Conservation (phyloP, 2,113 vertebrate genomes). For the Saimiri boliviensis region DNA sequence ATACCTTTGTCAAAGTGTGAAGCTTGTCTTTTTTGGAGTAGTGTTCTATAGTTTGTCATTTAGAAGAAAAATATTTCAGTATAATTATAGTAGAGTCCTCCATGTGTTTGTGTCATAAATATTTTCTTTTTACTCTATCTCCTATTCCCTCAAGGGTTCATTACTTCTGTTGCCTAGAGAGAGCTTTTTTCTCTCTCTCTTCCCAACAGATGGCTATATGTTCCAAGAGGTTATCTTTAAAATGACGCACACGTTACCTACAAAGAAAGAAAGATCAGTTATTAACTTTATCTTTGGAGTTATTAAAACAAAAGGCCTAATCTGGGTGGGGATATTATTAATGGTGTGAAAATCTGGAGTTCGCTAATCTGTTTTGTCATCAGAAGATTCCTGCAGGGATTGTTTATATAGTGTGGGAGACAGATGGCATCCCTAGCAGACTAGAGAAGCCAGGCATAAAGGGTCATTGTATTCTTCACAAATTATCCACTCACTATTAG, state of each 20-base stretch:
- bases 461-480: constrained; percentile 35
- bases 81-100: neutral
- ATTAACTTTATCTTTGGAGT: constrained; percentile 31
- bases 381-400: constrained; percentile 55
- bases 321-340: constrained; percentile 24
- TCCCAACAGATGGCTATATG: neutral
- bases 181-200: neutral
- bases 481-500: constrained; percentile 45
- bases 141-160: neutral
- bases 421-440: constrained; percentile 60
- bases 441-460: constrained; percentile 54
- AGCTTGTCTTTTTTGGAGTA: constrained; percentile 9
- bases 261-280: neutral
- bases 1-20: neutral
- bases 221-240: constrained; percentile 35
- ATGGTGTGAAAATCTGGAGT: constrained; percentile 79
- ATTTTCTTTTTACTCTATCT: constrained; percentile 30
- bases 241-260: constrained; percentile 8
- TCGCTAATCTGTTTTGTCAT: constrained; percentile 63
- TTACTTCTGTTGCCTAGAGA: constrained; percentile 61
- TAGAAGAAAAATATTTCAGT: neutral
- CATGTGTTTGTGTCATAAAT: neutral
- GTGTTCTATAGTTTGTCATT: neutral
- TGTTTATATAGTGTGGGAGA: constrained; percentile 72
- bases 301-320: neutral